Evolutionary conservation across 2,888 invertebrate species (phyloP).

Genomic region (Drosophila dives): DNA sequence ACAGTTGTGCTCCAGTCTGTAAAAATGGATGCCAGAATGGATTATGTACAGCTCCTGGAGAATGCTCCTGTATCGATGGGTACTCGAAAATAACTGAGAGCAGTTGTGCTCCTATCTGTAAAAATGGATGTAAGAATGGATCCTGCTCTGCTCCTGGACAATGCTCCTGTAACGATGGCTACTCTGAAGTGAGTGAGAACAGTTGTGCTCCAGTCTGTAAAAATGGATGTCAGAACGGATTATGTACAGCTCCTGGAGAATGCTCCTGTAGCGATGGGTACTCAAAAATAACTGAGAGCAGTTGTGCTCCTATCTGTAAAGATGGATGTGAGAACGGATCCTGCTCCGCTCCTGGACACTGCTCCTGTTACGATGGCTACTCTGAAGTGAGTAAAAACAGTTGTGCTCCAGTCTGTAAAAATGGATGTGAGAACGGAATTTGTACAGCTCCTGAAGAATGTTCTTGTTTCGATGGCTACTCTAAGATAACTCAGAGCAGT

Average conservation of each 20-base stretch:
- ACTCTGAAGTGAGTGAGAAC: constrained; percentile 55
- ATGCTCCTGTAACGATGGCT: constrained; percentile 89
- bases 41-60: constrained; percentile 12
- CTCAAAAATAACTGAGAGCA: background rate
- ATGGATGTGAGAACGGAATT: constrained; percentile 11
- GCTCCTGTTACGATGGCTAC: background rate
- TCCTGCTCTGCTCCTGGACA: constrained; percentile 88
- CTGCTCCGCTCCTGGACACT: background rate
- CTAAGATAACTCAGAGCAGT: constrained; percentile 40
- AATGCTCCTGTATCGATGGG: constrained; percentile 28
- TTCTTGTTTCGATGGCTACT: too few relatives aligned
- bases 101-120: constrained; percentile 26
- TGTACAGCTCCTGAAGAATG: background rate
- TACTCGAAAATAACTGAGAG: background rate
- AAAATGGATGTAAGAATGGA: constrained; percentile 83
- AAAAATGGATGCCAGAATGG: constrained; percentile 28
- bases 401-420: constrained; percentile 8
- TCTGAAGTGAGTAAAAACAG: background rate
- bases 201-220: constrained; percentile 57
- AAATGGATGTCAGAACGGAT: constrained; percentile 75
- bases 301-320: background rate
- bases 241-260: constrained; percentile 73
- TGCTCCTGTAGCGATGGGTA: constrained; percentile 67
- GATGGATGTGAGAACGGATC: background rate
- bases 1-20: constrained; percentile 29